phyloP scores from a whole-genome alignment of 2,113 vertebrate genomes.

The Psophia crepitans region DNA sequence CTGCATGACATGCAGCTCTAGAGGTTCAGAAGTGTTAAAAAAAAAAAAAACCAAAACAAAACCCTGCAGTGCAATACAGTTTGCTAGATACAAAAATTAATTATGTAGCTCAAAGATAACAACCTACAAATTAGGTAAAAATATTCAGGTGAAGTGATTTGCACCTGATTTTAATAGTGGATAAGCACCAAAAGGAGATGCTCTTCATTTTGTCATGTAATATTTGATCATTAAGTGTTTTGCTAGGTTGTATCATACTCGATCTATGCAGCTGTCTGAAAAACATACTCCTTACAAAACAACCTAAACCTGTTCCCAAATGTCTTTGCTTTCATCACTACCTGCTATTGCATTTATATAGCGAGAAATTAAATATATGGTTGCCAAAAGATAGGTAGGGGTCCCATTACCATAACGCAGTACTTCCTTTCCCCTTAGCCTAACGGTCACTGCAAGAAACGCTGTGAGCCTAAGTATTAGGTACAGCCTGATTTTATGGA shows the following conservation, averaged over 20 bases:
- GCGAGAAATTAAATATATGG: neutral
- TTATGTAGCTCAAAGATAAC: slow-evolving; percentile 28
- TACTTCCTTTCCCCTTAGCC: neutral
- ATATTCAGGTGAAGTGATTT: slow-evolving; percentile 56
- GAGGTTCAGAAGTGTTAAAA: neutral
- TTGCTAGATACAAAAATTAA: slow-evolving; percentile 45
- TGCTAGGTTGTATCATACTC: neutral
- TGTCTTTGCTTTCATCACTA: neutral
- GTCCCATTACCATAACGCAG: neutral
- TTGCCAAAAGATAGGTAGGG: neutral
- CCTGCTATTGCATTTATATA: neutral
- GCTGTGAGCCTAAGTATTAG: slow-evolving; percentile 19
- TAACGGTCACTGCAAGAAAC: slow-evolving; percentile 51
- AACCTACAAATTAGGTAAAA: slow-evolving; percentile 32
- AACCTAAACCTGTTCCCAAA: neutral
- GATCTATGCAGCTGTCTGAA: neutral
- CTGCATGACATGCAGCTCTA: neutral
- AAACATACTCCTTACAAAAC: neutral
- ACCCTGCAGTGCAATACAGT: neutral
- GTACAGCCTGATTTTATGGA: slow-evolving; percentile 57
- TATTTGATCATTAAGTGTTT: slow-evolving; percentile 30
- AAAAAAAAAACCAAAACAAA: neutral
- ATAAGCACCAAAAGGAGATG: slow-evolving; percentile 21
- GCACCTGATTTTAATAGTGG: slow-evolving; percentile 27
- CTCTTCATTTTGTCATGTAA: slow-evolving; percentile 16